Evolutionary conservation across 2,888 invertebrate genomes (phyloP).

Genomic region (Drosophila testacea): DNA sequence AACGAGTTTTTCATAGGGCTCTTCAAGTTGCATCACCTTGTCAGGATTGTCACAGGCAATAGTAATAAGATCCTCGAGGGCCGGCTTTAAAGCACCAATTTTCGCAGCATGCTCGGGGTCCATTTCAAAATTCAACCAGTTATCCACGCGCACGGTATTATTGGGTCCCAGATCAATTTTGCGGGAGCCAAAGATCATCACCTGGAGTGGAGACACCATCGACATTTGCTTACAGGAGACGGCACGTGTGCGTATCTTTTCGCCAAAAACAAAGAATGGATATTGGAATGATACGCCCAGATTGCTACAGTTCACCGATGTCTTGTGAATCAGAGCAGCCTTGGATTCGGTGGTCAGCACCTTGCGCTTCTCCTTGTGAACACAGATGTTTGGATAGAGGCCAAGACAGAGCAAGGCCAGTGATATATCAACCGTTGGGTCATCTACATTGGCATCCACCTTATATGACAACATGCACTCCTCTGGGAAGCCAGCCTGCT

Average conservation of each 20-base stretch:
- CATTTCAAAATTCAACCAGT: slow-evolving; percentile 97
- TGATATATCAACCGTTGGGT: slow-evolving; percentile 92
- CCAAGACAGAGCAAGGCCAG: slow-evolving; percentile 95
- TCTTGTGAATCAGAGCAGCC: slow-evolving; percentile 97
- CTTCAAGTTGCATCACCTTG: slow-evolving; percentile 87
- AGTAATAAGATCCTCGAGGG: slow-evolving; percentile 93
- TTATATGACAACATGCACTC: slow-evolving; percentile 91
- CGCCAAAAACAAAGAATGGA: slow-evolving; percentile 98
- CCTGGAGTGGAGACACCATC: slow-evolving; percentile 97
- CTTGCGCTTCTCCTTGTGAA: slow-evolving; percentile 97
- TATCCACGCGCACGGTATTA: slow-evolving; percentile 93
- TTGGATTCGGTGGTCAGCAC: slow-evolving; percentile 98
- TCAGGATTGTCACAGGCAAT: slow-evolving; percentile 93
- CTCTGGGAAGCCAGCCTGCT: slow-evolving; percentile 95
- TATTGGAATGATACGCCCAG: slow-evolving; percentile 93
- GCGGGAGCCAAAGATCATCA: slow-evolving; percentile 96
- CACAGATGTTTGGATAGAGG: slow-evolving; percentile 98
- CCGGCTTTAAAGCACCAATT: slow-evolving; percentile 94
- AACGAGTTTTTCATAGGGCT: slow-evolving; percentile 86
- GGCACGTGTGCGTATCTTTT: slow-evolving; percentile 98
- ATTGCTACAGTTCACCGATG: slow-evolving; percentile 97
- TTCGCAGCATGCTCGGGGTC: slow-evolving; percentile 91
- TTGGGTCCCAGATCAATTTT: slow-evolving; percentile 87
- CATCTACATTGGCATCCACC: slow-evolving; percentile 91
- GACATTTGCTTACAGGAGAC: slow-evolving; percentile 98